These are phyloP conservation scores for Aegotheles bennettii DNA, from an alignment of 2,113 vertebrate genomes.

Conservation along the genomic window DNA sequence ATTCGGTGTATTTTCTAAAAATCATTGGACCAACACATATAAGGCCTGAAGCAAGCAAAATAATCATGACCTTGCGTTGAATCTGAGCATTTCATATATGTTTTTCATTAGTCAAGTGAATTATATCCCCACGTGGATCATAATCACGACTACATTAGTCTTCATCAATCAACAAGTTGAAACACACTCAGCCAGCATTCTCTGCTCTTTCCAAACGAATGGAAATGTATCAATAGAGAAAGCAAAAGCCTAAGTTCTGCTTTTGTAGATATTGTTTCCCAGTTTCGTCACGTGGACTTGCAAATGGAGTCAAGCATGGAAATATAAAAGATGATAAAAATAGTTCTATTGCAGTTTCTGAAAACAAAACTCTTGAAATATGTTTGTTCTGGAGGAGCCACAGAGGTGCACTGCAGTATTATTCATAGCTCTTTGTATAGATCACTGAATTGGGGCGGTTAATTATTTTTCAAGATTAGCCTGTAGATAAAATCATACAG, in stretches of 20 bases:
- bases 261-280: background rate
- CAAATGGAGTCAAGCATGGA: background rate
- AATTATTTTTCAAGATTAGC: slow-evolving; percentile 11
- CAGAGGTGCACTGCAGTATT: background rate
- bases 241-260: background rate
- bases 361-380: background rate
- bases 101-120: slow-evolving; percentile 26
- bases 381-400: background rate
- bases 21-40: background rate
- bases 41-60: background rate
- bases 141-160: background rate
- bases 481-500: background rate
- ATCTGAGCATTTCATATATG: background rate
- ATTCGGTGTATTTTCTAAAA: background rate
- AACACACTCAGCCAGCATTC: background rate
- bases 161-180: background rate
- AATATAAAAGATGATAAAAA: background rate
- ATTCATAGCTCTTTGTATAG: background rate
- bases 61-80: background rate
- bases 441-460: background rate
- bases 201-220: background rate
- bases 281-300: background rate
- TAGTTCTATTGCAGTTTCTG: background rate
- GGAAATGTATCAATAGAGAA: background rate
- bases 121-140: background rate